Evolutionary conservation across 1,140 invertebrate species (phyloP).

Genomic region (Drosophila carrolli): DNA sequence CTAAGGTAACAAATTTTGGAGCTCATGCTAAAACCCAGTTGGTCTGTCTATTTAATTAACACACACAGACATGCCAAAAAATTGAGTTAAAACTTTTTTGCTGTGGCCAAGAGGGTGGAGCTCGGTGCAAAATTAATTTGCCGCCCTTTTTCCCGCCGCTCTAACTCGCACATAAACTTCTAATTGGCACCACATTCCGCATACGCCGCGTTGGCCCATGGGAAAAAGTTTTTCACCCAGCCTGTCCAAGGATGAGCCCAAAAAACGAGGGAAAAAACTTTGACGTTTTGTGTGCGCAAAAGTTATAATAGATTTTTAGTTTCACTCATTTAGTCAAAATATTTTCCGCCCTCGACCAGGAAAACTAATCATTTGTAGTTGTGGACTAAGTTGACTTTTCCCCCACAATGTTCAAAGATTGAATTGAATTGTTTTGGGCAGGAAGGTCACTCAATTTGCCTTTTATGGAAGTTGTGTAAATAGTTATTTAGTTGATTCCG

Average conservation of each 20-base stretch:
- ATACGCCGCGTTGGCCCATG: constrained; percentile 62
- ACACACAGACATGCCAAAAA: constrained; percentile 57
- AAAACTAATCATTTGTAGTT: constrained; percentile 75
- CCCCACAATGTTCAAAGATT: constrained; percentile 22
- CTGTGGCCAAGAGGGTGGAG: neutral
- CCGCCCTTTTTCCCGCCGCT: constrained; percentile 32
- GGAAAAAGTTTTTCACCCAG: constrained; percentile 36
- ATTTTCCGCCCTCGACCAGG: constrained; percentile 26
- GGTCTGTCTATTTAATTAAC: constrained; percentile 70
- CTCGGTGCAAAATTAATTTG: constrained; percentile 67
- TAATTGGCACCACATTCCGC: constrained; percentile 79
- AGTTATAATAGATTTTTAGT: constrained; percentile 82
- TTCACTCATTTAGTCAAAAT: constrained; percentile 63
- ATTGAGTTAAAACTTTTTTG: constrained; percentile 65
- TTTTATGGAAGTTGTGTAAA: constrained; percentile 27
- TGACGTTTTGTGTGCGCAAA: constrained; percentile 65
- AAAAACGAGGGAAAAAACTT: constrained; percentile 40
- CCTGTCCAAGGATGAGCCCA: constrained; percentile 13
- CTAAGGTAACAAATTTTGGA: constrained; percentile 54
- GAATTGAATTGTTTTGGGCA: constrained; percentile 44
- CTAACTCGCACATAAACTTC: constrained; percentile 73
- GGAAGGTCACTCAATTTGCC: constrained; percentile 28
- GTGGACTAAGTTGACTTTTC: constrained; percentile 37
- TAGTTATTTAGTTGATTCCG: constrained; percentile 10
- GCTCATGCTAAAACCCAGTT: constrained; percentile 12